Base-by-base conservation (phyloP, 2,888 invertebrate genomes). In the Nephrocerus scutellatus region DNA sequence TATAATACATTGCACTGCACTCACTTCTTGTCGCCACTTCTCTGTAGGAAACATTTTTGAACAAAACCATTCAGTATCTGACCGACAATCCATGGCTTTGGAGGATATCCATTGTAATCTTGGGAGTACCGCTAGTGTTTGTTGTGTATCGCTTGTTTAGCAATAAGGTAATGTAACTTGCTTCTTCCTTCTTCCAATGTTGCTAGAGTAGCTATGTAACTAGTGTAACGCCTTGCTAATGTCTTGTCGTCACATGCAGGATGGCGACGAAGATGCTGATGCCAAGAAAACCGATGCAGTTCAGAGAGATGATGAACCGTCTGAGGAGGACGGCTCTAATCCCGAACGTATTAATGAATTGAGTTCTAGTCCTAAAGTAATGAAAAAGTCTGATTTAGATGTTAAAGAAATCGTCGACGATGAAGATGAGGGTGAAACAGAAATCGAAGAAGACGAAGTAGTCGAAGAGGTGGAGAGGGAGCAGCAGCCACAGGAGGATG, bases 11-110 rank as follows among this genome's bases (percentile, higher is more conserved):
- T n/a, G n/a, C n/a, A n/a, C n/a, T n/a, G n/a, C n/a, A n/a, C n/a
- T n/a, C n/a, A n/a, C n/a, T n/a, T n/a, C n/a, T n/a, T n/a, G 1
- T 37, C 36, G 40, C 50, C 46, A 44, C 61, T 52, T 54, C 52
- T 67, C 69, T 52, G 49, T 74, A 91, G 89, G 88, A 86, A 62
- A 84, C 84, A 48, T 72, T 82, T 55, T 72, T 90, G 69, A 79
- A 80, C 59, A 82, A 84, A 55, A 70, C 85, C 55, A 74, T 85
- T 57, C 76, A 77, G 60, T 80, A 81, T 60, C 84, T 88, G 45
- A 82, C 83, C 54, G 83, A 87, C 47, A 80, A 87, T 63, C 95
- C 95, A 20, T 89, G 90, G 84, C 74, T 92, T 57, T 95, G 89
- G 84, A 88, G 80, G 31, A 80, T 90, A 36, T 84, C 84, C 70